A percentile compares a stretch with the other conserved stretches of the same genome.
Conservation (phyloP, 2,113 vertebrate genomes). For the Phaethon lepturus region DNA sequence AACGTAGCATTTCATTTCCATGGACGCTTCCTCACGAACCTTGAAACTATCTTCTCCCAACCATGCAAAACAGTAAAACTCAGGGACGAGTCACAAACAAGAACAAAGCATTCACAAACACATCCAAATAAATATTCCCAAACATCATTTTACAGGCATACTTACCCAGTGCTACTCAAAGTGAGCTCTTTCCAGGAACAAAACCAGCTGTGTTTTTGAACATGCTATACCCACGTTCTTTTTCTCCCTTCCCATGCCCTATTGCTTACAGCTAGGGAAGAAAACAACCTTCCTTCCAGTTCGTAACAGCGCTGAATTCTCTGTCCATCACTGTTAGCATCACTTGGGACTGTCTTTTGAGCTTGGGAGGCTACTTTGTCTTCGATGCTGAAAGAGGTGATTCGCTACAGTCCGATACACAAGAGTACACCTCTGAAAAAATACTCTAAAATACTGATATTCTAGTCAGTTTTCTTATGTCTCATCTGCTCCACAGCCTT, state of each 20-base stretch:
- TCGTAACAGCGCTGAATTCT: background rate
- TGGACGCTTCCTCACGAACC: background rate
- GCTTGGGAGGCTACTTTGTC: background rate
- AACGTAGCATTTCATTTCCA: background rate
- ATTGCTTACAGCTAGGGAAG: background rate
- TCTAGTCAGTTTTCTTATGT: background rate
- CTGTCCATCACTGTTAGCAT: background rate
- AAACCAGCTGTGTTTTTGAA: background rate
- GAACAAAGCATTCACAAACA: background rate
- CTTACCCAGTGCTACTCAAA: background rate
- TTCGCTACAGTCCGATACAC: background rate
- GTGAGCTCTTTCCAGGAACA: background rate
- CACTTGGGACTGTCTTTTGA: background rate
- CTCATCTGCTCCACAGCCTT: background rate
- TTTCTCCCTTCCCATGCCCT: background rate
- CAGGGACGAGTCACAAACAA: background rate
- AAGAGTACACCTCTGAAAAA: background rate
- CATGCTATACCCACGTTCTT: rapidly evolving
- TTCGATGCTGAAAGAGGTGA: background rate
- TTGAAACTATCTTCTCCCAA: background rate
- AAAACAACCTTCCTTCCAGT: background rate
- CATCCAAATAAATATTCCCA: background rate
- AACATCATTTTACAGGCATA: background rate
- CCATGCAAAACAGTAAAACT: background rate
- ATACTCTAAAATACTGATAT: background rate